phyloP scores from a whole-genome alignment of 2,113 vertebrate species.

The Oreotrochilus melanogaster region DNA sequence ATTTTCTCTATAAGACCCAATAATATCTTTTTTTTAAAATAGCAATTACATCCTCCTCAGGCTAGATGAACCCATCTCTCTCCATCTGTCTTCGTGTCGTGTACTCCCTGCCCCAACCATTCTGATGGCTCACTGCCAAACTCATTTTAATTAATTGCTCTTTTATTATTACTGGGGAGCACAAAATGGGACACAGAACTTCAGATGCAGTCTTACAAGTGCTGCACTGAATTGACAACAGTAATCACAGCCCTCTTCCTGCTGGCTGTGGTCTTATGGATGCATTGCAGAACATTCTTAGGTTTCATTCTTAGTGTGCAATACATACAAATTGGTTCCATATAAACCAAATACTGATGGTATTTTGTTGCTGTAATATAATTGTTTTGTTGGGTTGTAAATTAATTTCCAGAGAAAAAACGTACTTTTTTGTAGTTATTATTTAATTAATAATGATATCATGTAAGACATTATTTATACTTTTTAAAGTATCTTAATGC shows the following conservation, averaged over 20 bases:
- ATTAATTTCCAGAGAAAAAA: not conserved
- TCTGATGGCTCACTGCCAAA: not conserved
- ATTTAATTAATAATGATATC: not conserved
- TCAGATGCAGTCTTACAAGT: not conserved
- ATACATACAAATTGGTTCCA: not conserved
- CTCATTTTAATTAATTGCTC: not conserved
- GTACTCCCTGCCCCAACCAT: accelerated
- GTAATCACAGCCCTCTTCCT: not conserved
- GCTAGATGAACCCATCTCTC: not conserved
- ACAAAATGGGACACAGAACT: not conserved
- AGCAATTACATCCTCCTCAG: not conserved
- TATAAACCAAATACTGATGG: not conserved
- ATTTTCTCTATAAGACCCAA: not conserved
- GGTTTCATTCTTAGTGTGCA: not conserved
- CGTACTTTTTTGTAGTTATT: not conserved
- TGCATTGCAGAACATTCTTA: not conserved
- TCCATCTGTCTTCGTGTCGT: not conserved
- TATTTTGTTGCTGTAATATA: not conserved
- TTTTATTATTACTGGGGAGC: not conserved
- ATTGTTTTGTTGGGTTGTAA: not conserved
- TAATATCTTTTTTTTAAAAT: not conserved
- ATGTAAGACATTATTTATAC: not conserved
- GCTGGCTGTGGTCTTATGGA: not conserved
- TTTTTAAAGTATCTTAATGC: not conserved
- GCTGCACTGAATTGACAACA: not conserved